Evolutionary conservation across 2,113 vertebrate species (phyloP).

Genomic region (Halichoerus grypus): DNA sequence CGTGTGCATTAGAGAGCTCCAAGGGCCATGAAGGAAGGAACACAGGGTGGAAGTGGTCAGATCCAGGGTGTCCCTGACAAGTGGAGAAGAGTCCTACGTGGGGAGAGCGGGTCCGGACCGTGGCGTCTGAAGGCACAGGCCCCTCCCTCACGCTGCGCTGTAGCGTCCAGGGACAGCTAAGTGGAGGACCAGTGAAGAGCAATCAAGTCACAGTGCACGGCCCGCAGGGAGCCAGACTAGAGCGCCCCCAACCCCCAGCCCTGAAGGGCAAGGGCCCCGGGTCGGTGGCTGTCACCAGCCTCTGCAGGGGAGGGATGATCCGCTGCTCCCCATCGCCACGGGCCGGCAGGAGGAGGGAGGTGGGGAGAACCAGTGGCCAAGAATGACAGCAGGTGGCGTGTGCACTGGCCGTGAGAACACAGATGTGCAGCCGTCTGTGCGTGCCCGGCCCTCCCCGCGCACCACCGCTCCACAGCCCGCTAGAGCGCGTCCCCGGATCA

Average conservation of each 20-base stretch:
- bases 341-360: not conserved
- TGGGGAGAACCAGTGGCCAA: not conserved
- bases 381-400: not conserved
- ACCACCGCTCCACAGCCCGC: accelerated
- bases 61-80: not conserved
- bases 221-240: not conserved
- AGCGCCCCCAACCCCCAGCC: not conserved
- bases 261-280: not conserved
- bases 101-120: not conserved
- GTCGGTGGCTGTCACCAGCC: not conserved
- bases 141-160: not conserved
- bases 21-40: not conserved
- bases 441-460: not conserved
- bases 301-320: not conserved
- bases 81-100: not conserved
- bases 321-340: not conserved
- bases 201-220: not conserved
- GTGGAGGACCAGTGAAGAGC: not conserved
- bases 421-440: not conserved
- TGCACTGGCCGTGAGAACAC: not conserved
- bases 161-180: not conserved
- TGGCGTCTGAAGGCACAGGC: not conserved
- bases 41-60: not conserved
- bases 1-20: not conserved
- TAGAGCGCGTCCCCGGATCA: not conserved